Evolutionary conservation across 1,140 invertebrate species (phyloP).

Genomic region (Lethocerus indicus): DNA sequence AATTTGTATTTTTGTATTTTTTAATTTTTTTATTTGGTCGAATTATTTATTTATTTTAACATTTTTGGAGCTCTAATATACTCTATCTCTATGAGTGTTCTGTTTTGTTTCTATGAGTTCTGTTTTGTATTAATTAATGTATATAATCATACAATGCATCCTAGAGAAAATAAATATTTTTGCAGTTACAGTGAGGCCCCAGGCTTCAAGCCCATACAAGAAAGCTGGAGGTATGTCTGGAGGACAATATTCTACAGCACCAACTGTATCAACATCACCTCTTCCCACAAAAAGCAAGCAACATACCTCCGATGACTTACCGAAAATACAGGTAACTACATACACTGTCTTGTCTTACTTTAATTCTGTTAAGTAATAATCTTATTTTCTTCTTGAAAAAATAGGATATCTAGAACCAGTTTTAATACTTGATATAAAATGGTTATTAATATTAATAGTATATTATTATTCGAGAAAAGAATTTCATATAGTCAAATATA

Average conservation of each 20-base stretch:
- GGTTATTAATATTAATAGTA: too few relatives aligned
- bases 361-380: too few relatives aligned
- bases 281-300: conserved; percentile 10
- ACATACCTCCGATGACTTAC: conserved; percentile 12
- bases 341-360: too few relatives aligned
- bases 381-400: too few relatives aligned
- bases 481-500: too few relatives aligned
- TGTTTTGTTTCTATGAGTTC: neutral
- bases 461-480: too few relatives aligned
- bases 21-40: neutral
- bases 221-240: conserved; percentile 18
- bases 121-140: neutral
- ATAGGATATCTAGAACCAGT: too few relatives aligned
- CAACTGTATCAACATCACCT: conserved; percentile 10
- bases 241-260: conserved; percentile 6
- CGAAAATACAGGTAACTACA: conserved; percentile 17
- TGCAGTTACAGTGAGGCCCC: conserved; percentile 20
- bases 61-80: neutral
- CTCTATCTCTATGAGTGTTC: neutral
- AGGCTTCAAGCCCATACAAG: conserved; percentile 26
- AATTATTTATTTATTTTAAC: neutral
- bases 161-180: neutral
- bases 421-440: too few relatives aligned
- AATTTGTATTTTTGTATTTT: neutral
- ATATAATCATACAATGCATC: neutral